Evolutionary conservation across 2,888 invertebrate species (phyloP).

Genomic region (Xanthia icteritia): DNA sequence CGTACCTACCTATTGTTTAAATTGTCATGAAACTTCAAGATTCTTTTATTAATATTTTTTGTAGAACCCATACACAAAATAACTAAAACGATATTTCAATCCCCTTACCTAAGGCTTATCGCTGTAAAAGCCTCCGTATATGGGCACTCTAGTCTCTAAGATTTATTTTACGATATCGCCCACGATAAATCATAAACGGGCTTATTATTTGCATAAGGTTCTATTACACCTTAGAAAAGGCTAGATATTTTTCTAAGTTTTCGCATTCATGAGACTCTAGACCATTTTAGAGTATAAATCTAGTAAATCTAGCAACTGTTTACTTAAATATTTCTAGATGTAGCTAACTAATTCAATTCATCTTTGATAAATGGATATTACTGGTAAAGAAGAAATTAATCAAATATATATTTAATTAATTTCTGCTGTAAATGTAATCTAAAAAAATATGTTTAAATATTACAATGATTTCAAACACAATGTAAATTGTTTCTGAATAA

Average conservation of each 20-base stretch:
- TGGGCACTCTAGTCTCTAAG: slow-evolving; percentile 28
- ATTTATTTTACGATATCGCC: slow-evolving; percentile 49
- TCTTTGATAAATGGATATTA: neutral
- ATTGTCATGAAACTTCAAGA: neutral
- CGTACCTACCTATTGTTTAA: neutral
- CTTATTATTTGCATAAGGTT: slow-evolving; percentile 44
- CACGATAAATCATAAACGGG: slow-evolving; percentile 42
- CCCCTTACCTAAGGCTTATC: slow-evolving; percentile 20
- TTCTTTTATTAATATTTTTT: neutral
- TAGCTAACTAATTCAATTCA: neutral
- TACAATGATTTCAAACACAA: too few species aligned
- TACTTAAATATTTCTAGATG: neutral
- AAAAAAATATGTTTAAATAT: too few species aligned
- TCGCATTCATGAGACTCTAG: neutral
- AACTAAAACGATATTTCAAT: slow-evolving; percentile 26
- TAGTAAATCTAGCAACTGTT: too few species aligned
- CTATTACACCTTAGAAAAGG: slow-evolving; percentile 17
- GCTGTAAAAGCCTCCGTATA: slow-evolving; percentile 7
- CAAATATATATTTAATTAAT: too few species aligned
- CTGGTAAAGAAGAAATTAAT: neutral
- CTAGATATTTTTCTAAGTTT: neutral
- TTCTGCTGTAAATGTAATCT: too few species aligned
- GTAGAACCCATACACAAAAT: neutral
- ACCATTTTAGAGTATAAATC: neutral
- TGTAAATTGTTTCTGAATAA: too few species aligned